These are phyloP conservation scores for Troides oblongomaculatus DNA, from an alignment of 2,888 invertebrate species.

Conservation along the genomic window DNA sequence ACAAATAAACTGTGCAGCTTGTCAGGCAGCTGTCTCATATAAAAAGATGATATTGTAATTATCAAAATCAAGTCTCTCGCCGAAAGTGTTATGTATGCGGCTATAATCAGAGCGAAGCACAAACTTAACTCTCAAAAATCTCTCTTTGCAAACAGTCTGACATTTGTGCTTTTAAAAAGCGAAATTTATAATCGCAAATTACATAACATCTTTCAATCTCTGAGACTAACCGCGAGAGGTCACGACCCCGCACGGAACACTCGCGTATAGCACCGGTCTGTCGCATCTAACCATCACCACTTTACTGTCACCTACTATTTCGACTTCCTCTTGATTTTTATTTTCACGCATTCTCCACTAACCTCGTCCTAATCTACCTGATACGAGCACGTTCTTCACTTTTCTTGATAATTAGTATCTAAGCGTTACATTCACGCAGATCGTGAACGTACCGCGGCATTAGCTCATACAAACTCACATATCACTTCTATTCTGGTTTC, in stretches of 20 bases:
- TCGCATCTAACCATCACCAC: slow-evolving; percentile 73
- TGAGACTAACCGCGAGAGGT: slow-evolving; percentile 36
- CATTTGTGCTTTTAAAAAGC: background rate
- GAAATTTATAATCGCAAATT: slow-evolving; percentile 35
- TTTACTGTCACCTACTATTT: slow-evolving; percentile 74
- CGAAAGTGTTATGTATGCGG: slow-evolving; percentile 1
- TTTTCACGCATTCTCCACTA: slow-evolving; percentile 70
- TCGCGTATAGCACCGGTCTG: slow-evolving; percentile 67
- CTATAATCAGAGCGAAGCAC: background rate
- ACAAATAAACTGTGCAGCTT: background rate
- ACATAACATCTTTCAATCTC: slow-evolving; percentile 20
- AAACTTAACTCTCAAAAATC: background rate
- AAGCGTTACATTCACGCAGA: slow-evolving; percentile 13
- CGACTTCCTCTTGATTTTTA: slow-evolving; percentile 69
- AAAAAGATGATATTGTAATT: background rate
- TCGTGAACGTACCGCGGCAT: slow-evolving; percentile 38
- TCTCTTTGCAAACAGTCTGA: too few species aligned
- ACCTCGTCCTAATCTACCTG: slow-evolving; percentile 61
- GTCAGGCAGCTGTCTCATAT: background rate
- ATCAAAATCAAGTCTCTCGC: background rate
- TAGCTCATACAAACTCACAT: slow-evolving; percentile 41
- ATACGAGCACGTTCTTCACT: slow-evolving; percentile 68
- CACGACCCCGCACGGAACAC: slow-evolving; percentile 78
- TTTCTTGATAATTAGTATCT: slow-evolving; percentile 30
- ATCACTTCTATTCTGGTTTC: slow-evolving; percentile 40